These are phyloP conservation scores for Thecophora atra DNA, from an alignment of 2,888 invertebrate genomes.

Conservation along the genomic window DNA sequence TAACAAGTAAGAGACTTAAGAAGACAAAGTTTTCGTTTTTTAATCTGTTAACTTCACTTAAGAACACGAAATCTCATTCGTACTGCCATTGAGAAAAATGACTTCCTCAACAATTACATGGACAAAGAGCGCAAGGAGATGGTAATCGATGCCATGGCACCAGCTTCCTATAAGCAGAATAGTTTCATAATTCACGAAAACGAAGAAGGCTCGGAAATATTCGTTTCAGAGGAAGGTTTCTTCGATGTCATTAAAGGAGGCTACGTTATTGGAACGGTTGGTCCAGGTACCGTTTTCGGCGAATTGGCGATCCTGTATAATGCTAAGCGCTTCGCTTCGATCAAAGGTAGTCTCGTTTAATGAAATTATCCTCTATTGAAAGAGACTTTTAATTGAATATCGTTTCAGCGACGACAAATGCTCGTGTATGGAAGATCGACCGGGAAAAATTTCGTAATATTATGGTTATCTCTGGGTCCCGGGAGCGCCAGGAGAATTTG, in stretches of 20 bases:
- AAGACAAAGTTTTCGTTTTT: neutral
- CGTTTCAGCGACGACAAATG: constrained; percentile 74
- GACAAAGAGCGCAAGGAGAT: constrained; percentile 78
- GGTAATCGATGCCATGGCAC: constrained; percentile 85
- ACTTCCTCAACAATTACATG: constrained; percentile 81
- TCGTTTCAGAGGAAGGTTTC: constrained; percentile 85
- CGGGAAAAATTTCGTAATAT: constrained; percentile 87
- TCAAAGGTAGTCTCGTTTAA: constrained; percentile 71
- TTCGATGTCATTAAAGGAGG: constrained; percentile 86
- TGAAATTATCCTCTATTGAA: neutral
- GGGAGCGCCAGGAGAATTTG: constrained; percentile 85
- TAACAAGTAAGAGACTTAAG: constrained; percentile 68
- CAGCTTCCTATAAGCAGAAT: constrained; percentile 73
- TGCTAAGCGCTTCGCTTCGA: constrained; percentile 88
- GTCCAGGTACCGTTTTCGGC: constrained; percentile 85
- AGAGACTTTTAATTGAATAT: neutral
- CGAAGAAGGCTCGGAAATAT: constrained; percentile 86
- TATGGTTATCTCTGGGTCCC: constrained; percentile 86
- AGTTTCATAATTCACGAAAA: constrained; percentile 82
- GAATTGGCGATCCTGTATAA: constrained; percentile 95
- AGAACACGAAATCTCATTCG: constrained; percentile 72
- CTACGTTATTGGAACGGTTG: constrained; percentile 80
- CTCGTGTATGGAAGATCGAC: constrained; percentile 89
- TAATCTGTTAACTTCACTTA: neutral
- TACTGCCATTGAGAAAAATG: constrained; percentile 80